phyloP scores from a whole-genome alignment of 2,113 vertebrate species.

The Chaenocephalus aceratus region DNA sequence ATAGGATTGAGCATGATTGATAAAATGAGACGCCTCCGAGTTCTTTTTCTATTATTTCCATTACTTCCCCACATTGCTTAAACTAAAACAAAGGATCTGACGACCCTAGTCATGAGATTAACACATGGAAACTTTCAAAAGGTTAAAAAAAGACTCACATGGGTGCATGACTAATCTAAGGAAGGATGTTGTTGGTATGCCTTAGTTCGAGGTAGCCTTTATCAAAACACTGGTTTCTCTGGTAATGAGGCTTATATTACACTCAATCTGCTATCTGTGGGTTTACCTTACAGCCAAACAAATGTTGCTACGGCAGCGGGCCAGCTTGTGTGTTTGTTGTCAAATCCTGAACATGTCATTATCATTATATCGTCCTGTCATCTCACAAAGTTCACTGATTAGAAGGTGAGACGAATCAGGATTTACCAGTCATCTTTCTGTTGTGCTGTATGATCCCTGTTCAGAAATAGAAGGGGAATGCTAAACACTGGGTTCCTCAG shows the following conservation, averaged over 20 bases:
- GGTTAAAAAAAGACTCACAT: conserved; percentile 14
- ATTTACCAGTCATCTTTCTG: conserved; percentile 3
- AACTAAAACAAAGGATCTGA: background rate
- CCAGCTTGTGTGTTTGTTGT: conserved; percentile 10
- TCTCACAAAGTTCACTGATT: conserved; percentile 42
- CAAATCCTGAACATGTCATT: background rate
- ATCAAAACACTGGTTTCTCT: conserved; percentile 35
- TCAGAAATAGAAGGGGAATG: background rate
- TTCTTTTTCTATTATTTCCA: background rate
- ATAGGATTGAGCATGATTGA: conserved; percentile 38
- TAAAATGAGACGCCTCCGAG: conserved; percentile 15
- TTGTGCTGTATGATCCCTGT: background rate
- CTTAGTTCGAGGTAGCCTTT: background rate
- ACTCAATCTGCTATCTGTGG: background rate
- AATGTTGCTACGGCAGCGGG: conserved; percentile 42
- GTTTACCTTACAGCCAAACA: conserved; percentile 30
- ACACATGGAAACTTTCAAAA: conserved; percentile 5
- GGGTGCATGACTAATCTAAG: conserved; percentile 9
- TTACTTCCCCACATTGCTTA: conserved; percentile 35
- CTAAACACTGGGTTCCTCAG: conserved; percentile 14
- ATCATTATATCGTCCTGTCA: conserved; percentile 7
- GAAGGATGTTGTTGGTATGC: background rate
- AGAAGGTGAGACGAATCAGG: conserved; percentile 22
- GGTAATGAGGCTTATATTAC: conserved; percentile 9
- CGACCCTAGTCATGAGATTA: conserved; percentile 18